Percentiles rank a stretch among this genome's conserved stretches.
Evolutionary conservation across 2,888 invertebrate species (phyloP).

Genomic region (Polydrusus cervinus): DNA sequence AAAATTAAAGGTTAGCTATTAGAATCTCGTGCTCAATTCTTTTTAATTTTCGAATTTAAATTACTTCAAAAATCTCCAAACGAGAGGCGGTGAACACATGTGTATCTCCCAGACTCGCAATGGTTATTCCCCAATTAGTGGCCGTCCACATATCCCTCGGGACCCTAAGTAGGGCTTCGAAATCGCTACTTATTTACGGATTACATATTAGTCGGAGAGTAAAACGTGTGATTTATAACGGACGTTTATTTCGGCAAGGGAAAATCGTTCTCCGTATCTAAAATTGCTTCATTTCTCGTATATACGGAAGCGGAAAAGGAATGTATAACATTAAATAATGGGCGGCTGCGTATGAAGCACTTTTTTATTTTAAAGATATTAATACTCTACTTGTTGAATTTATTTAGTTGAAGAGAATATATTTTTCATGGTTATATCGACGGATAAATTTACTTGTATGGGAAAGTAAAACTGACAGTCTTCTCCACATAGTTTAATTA

Average conservation of each 20-base stretch:
- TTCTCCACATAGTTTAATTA: too few species aligned
- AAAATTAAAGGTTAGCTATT: too few species aligned
- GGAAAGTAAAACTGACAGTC: too few species aligned
- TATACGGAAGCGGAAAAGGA: constrained; percentile 28
- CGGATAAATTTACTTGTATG: too few species aligned
- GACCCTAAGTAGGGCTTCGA: constrained; percentile 49
- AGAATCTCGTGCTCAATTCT: background rate
- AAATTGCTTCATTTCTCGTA: constrained; percentile 37
- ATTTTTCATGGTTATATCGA: background rate
- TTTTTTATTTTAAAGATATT: constrained; percentile 4
- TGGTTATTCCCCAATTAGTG: constrained; percentile 62
- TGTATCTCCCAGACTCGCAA: constrained; percentile 55
- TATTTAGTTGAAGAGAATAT: background rate
- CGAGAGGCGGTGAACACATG: constrained; percentile 40
- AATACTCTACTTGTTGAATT: background rate
- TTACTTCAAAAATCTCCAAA: constrained; percentile 14
- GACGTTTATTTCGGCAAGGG: constrained; percentile 41
- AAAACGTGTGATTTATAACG: constrained; percentile 54
- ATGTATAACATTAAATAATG: constrained; percentile 29
- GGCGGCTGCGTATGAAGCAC: background rate
- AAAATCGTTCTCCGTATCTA: constrained; percentile 40
- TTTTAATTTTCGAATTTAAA: constrained; percentile 12
- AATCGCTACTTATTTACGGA: constrained; percentile 60
- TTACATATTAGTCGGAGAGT: constrained; percentile 53
- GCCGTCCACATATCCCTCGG: constrained; percentile 53